Base-by-base conservation (phyloP, 1,140 invertebrate genomes). In the Drosophila nasuta region DNA sequence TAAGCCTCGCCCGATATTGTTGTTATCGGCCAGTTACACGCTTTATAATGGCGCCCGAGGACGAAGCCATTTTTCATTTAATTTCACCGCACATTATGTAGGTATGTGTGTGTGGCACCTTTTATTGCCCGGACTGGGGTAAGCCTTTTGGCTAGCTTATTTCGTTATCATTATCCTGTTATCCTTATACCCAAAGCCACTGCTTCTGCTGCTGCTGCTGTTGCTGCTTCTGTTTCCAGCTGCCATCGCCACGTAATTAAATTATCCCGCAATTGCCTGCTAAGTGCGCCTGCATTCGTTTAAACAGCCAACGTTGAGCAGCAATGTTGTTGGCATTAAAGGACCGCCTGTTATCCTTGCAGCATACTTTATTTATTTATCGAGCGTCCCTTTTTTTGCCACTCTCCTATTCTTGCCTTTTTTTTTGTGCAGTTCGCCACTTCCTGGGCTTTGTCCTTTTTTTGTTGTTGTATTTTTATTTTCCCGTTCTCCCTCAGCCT, bases 121-220 rank as follows among this genome's bases (percentile, higher is more conserved):
- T 86, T 85, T 78, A 83, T 78, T 65, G 63, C 48, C 46, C 3
- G 15, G 51, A 13, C 57, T 66, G 45, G 58, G 72, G 49, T 74
- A 71, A 86, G 69, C 78, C 73, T 80, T 86, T 80, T 56, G 76
- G 66, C 71, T 85, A 71, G 75, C 80, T 83, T 88, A 88, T 88
- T 88, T 78, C 71, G 85, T 83, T 88, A 88, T 83, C 80, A 88
- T 88, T 89, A 88, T 88, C 85, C 83, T 81, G 83, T 89, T 88
- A 89, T 88, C 77, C 80, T 78, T 75, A 58, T 56, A 57, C 51
- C 45, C 13, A 57, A 25, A 25, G 20, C 20, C 20, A 20, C 20
- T 20, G 54, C 8, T 38, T 1, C 35, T 41, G 11, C 28, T 13
- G 25, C n/a, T 41, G 10, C 3, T 25, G 38, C n/a, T 41, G 11